Conservation (phyloP, 2,113 vertebrate genomes). For the Thamnaconus septentrionalis region DNA sequence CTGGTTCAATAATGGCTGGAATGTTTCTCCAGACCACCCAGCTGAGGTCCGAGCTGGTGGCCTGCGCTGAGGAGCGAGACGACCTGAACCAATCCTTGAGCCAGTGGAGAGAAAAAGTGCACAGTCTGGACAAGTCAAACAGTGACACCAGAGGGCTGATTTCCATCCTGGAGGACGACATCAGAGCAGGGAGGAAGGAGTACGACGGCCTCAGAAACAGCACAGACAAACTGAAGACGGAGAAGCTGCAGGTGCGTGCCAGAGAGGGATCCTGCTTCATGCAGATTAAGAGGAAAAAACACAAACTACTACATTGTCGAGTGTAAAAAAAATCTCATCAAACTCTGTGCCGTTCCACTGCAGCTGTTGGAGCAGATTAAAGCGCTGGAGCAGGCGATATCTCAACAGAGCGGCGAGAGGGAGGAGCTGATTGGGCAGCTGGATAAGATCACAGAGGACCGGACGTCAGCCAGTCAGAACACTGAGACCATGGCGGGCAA, state of each 20-base stretch:
- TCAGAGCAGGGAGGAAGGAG: slow-evolving; percentile 68
- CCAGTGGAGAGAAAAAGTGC: slow-evolving; percentile 73
- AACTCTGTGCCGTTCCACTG: neutral
- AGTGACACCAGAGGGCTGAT: slow-evolving; percentile 68
- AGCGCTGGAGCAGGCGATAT: slow-evolving; percentile 62
- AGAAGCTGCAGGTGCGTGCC: slow-evolving; percentile 63
- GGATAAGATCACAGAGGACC: slow-evolving; percentile 72
- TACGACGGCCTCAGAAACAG: slow-evolving; percentile 66
- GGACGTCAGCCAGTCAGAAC: slow-evolving; percentile 64
- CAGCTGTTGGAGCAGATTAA: slow-evolving; percentile 70
- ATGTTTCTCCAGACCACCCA: slow-evolving; percentile 50
- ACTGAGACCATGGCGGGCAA: slow-evolving; percentile 75
- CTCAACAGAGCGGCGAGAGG: slow-evolving; percentile 57
- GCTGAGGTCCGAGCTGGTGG: slow-evolving; percentile 74
- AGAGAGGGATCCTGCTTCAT: neutral
- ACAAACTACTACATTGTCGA: too few relatives aligned
- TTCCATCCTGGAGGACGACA: slow-evolving; percentile 76
- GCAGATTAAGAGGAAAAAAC: too few relatives aligned
- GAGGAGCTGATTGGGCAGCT: slow-evolving; percentile 71
- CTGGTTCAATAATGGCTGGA: neutral
- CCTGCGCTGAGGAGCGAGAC: slow-evolving; percentile 77
- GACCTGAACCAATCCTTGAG: slow-evolving; percentile 68
- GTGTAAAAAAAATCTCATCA: too few relatives aligned
- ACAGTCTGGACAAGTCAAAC: slow-evolving; percentile 72
- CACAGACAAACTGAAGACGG: slow-evolving; percentile 60